These are phyloP conservation scores for Eledona agricola DNA, from an alignment of 2,888 invertebrate genomes.

Conservation along the genomic window DNA sequence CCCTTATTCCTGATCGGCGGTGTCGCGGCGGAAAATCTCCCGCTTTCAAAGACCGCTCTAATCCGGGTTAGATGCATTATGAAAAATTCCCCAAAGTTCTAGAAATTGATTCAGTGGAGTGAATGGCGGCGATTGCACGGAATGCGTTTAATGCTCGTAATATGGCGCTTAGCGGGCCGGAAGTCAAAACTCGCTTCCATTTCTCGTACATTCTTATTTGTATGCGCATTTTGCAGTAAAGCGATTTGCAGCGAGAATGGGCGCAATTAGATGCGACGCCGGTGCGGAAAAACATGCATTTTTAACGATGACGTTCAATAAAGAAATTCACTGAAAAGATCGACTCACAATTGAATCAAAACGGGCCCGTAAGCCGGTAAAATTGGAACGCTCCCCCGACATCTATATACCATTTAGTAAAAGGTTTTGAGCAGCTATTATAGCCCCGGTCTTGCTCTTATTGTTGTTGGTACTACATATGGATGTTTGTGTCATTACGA, in stretches of 20 bases:
- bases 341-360: constrained; percentile 38
- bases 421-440: constrained; percentile 37
- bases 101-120: constrained; percentile 21
- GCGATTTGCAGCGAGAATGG: too few species aligned
- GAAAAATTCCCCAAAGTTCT: constrained; percentile 16
- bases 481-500: constrained; percentile 37
- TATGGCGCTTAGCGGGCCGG: constrained; percentile 31
- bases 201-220: too few species aligned
- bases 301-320: constrained; percentile 30
- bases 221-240: too few species aligned
- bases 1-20: constrained; percentile 40
- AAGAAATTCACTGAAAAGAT: constrained; percentile 31
- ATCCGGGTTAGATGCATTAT: constrained; percentile 17
- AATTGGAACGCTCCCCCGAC: constrained; percentile 39
- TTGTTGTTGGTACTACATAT: constrained; percentile 32
- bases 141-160: constrained; percentile 24
- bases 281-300: too few species aligned
- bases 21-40: constrained; percentile 15
- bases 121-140: constrained; percentile 15
- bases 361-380: constrained; percentile 41
- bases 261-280: too few species aligned
- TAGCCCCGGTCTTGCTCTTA: constrained; percentile 30
- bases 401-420: constrained; percentile 38
- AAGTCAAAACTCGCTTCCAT: constrained; percentile 34
- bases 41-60: constrained; percentile 7